Conservation (phyloP, 1,140 invertebrate species). For the Neotoxoptera formosana region DNA sequence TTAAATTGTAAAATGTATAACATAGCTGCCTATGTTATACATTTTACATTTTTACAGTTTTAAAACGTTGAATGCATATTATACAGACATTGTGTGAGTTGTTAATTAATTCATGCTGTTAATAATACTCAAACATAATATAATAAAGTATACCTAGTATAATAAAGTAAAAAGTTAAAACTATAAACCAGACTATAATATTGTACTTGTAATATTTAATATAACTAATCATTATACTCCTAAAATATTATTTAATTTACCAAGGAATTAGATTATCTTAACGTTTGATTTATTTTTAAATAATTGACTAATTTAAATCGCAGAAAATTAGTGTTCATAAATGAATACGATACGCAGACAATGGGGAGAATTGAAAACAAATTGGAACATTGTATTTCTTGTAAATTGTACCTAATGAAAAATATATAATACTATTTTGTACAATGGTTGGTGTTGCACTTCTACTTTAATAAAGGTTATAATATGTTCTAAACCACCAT, state of each 20-base stretch:
- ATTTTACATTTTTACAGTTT: no score
- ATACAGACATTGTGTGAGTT: background rate
- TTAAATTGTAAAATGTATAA: background rate
- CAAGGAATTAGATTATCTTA: background rate
- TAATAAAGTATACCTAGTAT: background rate
- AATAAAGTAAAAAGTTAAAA: background rate
- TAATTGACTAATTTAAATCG: background rate
- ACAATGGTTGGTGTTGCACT: background rate
- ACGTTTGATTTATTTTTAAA: background rate
- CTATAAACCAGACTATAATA: no score
- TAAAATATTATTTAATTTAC: background rate
- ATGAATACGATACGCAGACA: background rate
- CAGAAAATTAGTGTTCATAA: background rate
- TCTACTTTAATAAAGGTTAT: background rate
- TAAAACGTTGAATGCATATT: background rate
- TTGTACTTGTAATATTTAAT: background rate
- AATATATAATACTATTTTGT: background rate
- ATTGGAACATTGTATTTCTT: background rate
- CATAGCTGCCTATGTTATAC: no score
- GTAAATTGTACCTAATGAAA: background rate
- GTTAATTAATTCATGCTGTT: background rate
- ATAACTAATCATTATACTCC: background rate
- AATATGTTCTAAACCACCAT: background rate
- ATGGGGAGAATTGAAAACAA: background rate
- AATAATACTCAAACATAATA: background rate